Percentiles rank a stretch among this genome's conserved stretches.
Conservation (phyloP, 2,888 invertebrate species). For the Hybos culiciformis region DNA sequence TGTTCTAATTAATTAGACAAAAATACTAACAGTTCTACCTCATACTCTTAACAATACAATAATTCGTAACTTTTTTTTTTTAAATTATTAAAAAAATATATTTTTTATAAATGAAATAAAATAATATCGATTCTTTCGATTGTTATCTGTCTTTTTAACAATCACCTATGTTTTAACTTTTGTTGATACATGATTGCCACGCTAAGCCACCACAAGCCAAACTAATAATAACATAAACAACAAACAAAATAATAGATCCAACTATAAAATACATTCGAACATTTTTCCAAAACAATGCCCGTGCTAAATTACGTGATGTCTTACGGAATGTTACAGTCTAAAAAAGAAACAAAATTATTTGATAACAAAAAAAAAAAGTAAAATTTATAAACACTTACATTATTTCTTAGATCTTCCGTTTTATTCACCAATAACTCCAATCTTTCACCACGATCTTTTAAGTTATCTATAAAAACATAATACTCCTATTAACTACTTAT, state of each 20-base stretch:
- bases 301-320: slow-evolving; percentile 70
- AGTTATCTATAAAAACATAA: slow-evolving; percentile 51
- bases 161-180: slow-evolving; percentile 16
- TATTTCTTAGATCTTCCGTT: slow-evolving; percentile 76
- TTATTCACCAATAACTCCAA: slow-evolving; percentile 83
- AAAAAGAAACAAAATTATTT: slow-evolving; percentile 33
- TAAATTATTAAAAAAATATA: too few species aligned
- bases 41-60: too few species aligned
- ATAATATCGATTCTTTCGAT: too few species aligned
- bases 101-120: too few species aligned
- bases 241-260: slow-evolving; percentile 49
- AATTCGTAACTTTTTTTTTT: too few species aligned
- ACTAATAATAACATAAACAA: slow-evolving; percentile 72
- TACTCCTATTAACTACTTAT: neutral
- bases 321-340: slow-evolving; percentile 80
- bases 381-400: slow-evolving; percentile 46
- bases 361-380: slow-evolving; percentile 1
- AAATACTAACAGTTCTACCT: too few species aligned
- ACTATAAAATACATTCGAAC: slow-evolving; percentile 71
- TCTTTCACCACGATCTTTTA: slow-evolving; percentile 80
- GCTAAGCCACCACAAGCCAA: slow-evolving; percentile 76
- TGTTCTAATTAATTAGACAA: too few species aligned
- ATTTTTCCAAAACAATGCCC: slow-evolving; percentile 88
- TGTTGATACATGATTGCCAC: slow-evolving; percentile 57
- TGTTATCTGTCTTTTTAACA: neutral